These are phyloP conservation scores for Hyperoplus lanceolatus DNA, from an alignment of 2,797 vertebrate genomes.

Conservation along the genomic window DNA sequence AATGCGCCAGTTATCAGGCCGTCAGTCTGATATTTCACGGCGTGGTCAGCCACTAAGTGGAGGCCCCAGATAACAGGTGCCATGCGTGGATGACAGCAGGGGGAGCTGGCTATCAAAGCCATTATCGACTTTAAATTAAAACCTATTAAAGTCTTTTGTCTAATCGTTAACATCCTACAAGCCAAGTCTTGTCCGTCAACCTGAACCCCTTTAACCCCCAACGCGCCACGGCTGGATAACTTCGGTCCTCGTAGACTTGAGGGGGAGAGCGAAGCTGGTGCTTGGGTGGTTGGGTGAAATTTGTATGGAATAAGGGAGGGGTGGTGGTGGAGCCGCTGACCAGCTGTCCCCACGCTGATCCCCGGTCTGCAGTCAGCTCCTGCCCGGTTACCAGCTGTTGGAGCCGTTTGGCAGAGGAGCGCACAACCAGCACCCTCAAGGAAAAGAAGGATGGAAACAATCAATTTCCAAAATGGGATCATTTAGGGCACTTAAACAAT, in stretches of 20 bases:
- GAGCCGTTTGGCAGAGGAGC: constrained; percentile 86
- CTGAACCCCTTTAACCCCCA: constrained; percentile 83
- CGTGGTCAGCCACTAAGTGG: constrained; percentile 64
- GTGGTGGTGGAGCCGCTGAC: constrained; percentile 85
- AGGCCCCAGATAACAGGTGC: constrained; percentile 82
- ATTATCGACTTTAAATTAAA: constrained; percentile 91
- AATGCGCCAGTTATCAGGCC: constrained; percentile 73
- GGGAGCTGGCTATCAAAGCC: constrained; percentile 79
- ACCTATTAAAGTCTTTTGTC: constrained; percentile 90
- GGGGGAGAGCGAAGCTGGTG: constrained; percentile 1
- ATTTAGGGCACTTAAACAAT: constrained; percentile 94
- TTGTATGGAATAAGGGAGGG: constrained; percentile 37
- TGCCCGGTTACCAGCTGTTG: constrained; percentile 94
- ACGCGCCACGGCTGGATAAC: constrained; percentile 69
- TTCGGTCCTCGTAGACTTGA: constrained; percentile 57
- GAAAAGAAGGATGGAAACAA: constrained; percentile 85
- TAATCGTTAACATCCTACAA: constrained; percentile 87
- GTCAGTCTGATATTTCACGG: constrained; percentile 78
- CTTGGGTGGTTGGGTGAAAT: constrained; percentile 49
- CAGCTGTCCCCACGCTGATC: constrained; percentile 91
- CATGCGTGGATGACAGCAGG: constrained; percentile 79
- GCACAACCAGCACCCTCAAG: constrained; percentile 86
- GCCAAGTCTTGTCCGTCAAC: constrained; percentile 80
- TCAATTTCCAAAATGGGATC: constrained; percentile 91
- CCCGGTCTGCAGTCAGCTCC: constrained; percentile 84